Conservation (phyloP, 2,888 invertebrate species). For the Rugalucina vietnamica region DNA sequence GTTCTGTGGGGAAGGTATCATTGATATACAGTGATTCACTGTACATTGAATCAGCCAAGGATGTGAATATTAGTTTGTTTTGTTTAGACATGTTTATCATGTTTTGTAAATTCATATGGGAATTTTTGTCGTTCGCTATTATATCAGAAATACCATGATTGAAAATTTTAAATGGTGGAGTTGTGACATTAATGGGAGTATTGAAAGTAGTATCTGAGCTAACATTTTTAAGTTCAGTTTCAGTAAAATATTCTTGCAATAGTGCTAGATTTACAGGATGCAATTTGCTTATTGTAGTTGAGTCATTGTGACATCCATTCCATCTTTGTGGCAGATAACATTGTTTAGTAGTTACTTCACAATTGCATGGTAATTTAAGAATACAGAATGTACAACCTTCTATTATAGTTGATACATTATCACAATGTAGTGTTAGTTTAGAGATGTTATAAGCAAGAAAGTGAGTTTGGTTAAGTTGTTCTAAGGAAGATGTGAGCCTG, state of each 20-base stretch:
- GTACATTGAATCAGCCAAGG: background rate
- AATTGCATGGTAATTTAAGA: background rate
- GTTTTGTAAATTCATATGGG: background rate
- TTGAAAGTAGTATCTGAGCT: background rate
- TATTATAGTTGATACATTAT: background rate
- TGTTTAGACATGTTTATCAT: background rate
- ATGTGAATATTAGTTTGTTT: background rate
- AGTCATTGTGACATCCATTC: background rate
- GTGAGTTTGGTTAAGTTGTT: background rate
- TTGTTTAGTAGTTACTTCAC: background rate
- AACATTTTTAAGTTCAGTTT: background rate
- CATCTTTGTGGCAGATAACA: background rate
- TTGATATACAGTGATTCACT: background rate
- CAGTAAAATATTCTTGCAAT: background rate
- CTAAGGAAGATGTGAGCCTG: too few relatives aligned
- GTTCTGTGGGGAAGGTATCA: background rate
- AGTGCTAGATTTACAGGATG: background rate
- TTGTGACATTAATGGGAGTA: background rate
- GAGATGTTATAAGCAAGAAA: background rate
- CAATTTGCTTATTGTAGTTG: background rate
- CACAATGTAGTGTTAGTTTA: background rate
- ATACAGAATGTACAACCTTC: background rate
- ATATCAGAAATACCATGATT: background rate
- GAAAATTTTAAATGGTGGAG: background rate
- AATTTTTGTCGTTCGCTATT: background rate